Evolutionary conservation across 2,888 invertebrate species (phyloP), one percentile per base, ranked within the genome.

Genomic region (Laspeyria flexula): DNA sequence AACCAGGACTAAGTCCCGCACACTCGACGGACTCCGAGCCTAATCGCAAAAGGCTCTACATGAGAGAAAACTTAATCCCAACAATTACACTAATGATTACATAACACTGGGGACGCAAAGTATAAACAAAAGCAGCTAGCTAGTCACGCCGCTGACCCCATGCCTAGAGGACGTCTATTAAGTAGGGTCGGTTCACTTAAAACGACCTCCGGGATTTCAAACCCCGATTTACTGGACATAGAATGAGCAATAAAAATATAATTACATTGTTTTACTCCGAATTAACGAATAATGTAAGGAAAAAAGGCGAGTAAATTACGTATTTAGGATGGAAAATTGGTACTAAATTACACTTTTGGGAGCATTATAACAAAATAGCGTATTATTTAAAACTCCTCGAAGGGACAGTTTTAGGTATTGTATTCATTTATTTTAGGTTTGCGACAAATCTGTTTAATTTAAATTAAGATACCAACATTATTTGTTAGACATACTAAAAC

Each of bases 191-290:
- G 82, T 79, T 79, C 80, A 79, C 79, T 81, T 84, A 83, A 87
- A 86, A 82, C 79, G 82, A 75, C 86, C 86, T 85, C 63, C 49
- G 84, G 85, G 89, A 87, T 78, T 82, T 73, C 76, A 79, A 79
- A 79, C 80, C 75, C 81, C 86, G 86, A 88, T 89, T 90, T 87
- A 87, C 85, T 86, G 83, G 82, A 87, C 86, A 86, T 85, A 80
- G 83, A 88, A 88, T 85, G 85, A 86, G 82, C 85, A 87, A 86
- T 90, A 90, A 88, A 87, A 88, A 88, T 88, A 88, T 89, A 87
- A 90, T 88, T 88, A 88, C 81, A 83, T 85, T 85, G 86, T 83
- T 85, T 83, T 79, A 81, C 77, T 84, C 75, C 65, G 77, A 75
- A 83, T 84, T 81, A 79, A 82, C 80, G 79, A 80, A 80, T 75